Percentiles rank a stretch among this genome's conserved stretches.
Conservation (phyloP, 1,140 invertebrate species). For the Drosophila biarmipes region DNA sequence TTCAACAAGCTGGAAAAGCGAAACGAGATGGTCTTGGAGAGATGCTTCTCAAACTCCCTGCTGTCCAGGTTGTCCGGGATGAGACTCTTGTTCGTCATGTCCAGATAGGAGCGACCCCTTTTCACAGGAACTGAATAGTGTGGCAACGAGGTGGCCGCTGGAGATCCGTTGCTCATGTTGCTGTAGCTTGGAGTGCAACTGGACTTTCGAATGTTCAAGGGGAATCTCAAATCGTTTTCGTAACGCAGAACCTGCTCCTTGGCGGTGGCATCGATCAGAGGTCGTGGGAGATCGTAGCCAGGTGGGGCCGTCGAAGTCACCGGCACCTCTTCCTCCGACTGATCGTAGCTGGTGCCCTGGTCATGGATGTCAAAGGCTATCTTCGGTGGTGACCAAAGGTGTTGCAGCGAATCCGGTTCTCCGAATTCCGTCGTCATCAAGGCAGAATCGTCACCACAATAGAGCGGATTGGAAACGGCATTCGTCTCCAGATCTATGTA, state of each 20-base stretch:
- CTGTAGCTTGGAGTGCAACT: constrained; percentile 66
- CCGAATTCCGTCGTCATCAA: constrained; percentile 62
- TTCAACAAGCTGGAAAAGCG: constrained; percentile 82
- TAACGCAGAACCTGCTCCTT: constrained; percentile 77
- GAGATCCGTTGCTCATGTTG: constrained; percentile 60
- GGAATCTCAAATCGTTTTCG: constrained; percentile 81
- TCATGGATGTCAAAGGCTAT: constrained; percentile 73
- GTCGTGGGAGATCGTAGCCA: constrained; percentile 80
- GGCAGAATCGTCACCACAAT: constrained; percentile 70
- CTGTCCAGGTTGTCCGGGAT: constrained; percentile 81
- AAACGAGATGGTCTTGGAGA: constrained; percentile 83
- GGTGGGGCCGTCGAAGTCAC: constrained; percentile 48
- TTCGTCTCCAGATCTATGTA: constrained; percentile 87
- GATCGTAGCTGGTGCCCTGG: constrained; percentile 61
- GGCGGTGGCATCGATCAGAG: constrained; percentile 68
- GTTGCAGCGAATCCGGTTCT: constrained; percentile 69
- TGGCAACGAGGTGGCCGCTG: constrained; percentile 32
- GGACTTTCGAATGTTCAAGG: constrained; percentile 77
- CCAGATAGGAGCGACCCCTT: constrained; percentile 75
- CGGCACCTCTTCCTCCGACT: constrained; percentile 57
- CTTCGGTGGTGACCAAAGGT: constrained; percentile 78
- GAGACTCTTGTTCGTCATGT: constrained; percentile 80
- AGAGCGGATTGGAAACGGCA: constrained; percentile 82
- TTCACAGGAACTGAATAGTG: constrained; percentile 80
- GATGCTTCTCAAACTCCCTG: constrained; percentile 80